Evolutionary conservation across 1,140 invertebrate genomes (phyloP), one percentile per base, ranked within the genome.

Genomic region (Drosophila pandora): DNA sequence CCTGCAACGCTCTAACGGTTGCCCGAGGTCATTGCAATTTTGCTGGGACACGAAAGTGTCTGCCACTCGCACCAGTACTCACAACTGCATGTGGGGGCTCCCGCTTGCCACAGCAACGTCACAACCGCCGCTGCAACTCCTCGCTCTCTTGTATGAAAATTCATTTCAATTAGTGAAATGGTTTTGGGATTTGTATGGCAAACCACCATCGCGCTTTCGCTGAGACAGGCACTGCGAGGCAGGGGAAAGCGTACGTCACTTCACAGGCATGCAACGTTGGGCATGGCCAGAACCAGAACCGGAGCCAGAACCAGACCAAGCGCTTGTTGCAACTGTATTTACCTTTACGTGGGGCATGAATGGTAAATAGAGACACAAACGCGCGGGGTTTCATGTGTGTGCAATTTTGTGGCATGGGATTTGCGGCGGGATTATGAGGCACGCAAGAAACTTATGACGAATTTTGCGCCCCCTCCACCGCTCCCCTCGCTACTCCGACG

Each of bases 81-180:
- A 45, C 50, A 48, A 30, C 37, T 52, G 52, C 50, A 56, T 50
- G 53, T 41, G 52, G 25, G 25, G 25, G 25, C 25, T 17, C 25
- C 23, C 25, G 25, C 25, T 28, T 28, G 25, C 25, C 25, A 68
- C 72, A 74, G 68, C 72, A 56, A 49, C 54, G 53, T 23, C 57
- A 60, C 61, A 74, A 63, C 47, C 45, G 50, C 60, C 22, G 43
- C 55, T 43, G 45, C 60, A 25, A n/a, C 60, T 32, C 12, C 39
- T 25, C 56, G 48, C 63, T 45, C 57, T 60, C 47, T 39, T 83
- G 63, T 76, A 81, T 89, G 81, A 90, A 89, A 90, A 85, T 90
- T 89, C 85, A 89, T 89, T 89, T 89, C 85, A 89, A 89, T 89
- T 89, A 89, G 85, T 85, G 80, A 89, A 89, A 89, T 89, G 85